Conservation (phyloP, 2,888 invertebrate genomes). For the Agrilus cyanescens region DNA sequence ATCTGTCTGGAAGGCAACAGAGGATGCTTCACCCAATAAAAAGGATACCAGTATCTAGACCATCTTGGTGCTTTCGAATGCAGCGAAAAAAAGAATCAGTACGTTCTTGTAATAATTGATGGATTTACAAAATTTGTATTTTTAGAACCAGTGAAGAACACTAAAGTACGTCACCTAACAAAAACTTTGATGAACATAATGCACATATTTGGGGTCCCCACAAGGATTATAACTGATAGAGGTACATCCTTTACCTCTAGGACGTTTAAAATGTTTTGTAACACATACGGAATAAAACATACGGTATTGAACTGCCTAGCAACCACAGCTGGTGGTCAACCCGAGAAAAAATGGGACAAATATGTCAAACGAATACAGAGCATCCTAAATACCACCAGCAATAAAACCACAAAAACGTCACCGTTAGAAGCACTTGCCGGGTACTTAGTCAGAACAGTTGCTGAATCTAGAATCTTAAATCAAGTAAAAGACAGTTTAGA, state of each 20-base stretch:
- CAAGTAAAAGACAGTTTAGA: no score
- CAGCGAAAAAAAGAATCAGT: conserved; percentile 15
- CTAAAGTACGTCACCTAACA: conserved; percentile 12
- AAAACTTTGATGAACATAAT: conserved; percentile 12
- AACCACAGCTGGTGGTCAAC: no score
- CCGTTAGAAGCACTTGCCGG: no score
- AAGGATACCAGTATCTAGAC: conserved; percentile 14
- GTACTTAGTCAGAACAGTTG: no score
- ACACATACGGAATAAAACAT: conserved; percentile 16
- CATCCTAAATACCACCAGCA: no score
- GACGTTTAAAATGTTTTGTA: conserved; percentile 15
- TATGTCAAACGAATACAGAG: no score
- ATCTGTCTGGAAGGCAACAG: conserved; percentile 13
- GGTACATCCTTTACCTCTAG: conserved; percentile 18
- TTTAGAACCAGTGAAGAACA: conserved; percentile 16
- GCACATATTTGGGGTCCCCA: conserved; percentile 17
- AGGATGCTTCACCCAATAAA: conserved; percentile 22
- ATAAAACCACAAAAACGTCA: no score
- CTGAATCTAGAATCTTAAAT: no score
- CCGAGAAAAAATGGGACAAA: no score
- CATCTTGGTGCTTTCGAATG: conserved; percentile 21
- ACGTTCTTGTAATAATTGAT: conserved; percentile 19
- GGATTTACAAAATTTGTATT: conserved; percentile 21
- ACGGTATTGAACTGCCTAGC: no score
- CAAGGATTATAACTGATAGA: conserved; percentile 17